Percentiles rank a stretch among this genome's conserved stretches.
These are phyloP conservation scores for Elysia crispata DNA, from an alignment of 2,888 invertebrate species.

Conservation along the genomic window DNA sequence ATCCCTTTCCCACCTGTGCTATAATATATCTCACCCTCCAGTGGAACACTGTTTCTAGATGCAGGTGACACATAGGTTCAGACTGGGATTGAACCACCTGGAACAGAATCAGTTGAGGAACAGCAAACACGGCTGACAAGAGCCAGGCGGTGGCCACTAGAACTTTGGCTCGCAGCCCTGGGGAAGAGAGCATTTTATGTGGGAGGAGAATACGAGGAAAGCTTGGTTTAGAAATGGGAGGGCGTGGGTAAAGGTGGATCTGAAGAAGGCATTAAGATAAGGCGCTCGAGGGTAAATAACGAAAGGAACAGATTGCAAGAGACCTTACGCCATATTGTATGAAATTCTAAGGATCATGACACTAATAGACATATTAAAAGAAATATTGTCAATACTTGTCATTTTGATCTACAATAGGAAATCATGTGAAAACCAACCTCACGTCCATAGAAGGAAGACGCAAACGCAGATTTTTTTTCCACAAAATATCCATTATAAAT, in stretches of 20 bases:
- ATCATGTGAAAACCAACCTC: too few species aligned
- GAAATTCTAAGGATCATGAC: too few species aligned
- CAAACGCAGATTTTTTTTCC: too few species aligned
- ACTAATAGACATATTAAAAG: too few species aligned
- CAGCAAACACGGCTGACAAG: slow-evolving; percentile 66
- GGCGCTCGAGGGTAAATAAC: too few species aligned
- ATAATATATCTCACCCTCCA: slow-evolving; percentile 64
- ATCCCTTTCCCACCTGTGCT: too few species aligned
- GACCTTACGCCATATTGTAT: too few species aligned
- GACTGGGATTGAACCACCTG: slow-evolving; percentile 48
- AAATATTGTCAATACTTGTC: too few species aligned
- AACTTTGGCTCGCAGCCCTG: slow-evolving; percentile 67
- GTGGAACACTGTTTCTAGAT: slow-evolving; percentile 58
- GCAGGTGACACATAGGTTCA: slow-evolving; percentile 61
- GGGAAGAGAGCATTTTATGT: slow-evolving; percentile 39
- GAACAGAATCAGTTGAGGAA: slow-evolving; percentile 61
- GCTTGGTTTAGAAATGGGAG: slow-evolving; percentile 10
- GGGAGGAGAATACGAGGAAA: neutral
- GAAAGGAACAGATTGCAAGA: too few species aligned
- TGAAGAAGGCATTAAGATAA: slow-evolving; percentile 28
- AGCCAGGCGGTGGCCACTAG: slow-evolving; percentile 68
- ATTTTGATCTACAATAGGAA: too few species aligned
- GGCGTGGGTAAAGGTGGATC: slow-evolving; percentile 27
- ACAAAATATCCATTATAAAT: too few species aligned
- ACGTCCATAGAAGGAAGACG: too few species aligned